A percentile compares a stretch with the other conserved stretches of the same genome.
phyloP scores from a whole-genome alignment of 2,888 invertebrate species.

The Amiota minor region DNA sequence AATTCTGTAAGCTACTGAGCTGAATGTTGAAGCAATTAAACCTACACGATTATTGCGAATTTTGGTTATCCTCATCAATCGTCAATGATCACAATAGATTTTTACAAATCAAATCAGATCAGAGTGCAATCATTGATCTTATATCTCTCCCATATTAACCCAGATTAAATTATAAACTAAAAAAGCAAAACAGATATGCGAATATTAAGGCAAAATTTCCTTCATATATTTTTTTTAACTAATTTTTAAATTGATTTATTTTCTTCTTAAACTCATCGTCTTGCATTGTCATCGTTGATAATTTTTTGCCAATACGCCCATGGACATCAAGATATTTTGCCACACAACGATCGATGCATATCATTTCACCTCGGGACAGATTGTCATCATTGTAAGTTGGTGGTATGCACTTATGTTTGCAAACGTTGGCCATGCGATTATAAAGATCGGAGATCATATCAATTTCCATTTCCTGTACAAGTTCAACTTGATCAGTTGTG shows the following conservation, averaged over 20 bases:
- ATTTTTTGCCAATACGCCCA: constrained; percentile 94
- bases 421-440: constrained; percentile 91
- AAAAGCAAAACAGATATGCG: no score
- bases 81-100: no score
- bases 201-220: constrained; percentile 30
- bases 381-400: constrained; percentile 93
- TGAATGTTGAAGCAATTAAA: no score
- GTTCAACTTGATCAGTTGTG: constrained; percentile 78
- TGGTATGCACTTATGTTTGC: constrained; percentile 96
- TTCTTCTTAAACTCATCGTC: constrained; percentile 82
- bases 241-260: not conserved
- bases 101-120: no score
- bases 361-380: constrained; percentile 95
- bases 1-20: no score
- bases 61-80: no score
- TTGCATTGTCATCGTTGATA: constrained; percentile 90
- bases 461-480: constrained; percentile 94
- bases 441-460: constrained; percentile 99
- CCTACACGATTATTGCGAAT: no score
- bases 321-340: constrained; percentile 98
- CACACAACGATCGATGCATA: constrained; percentile 97
- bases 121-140: no score
- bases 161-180: no score
- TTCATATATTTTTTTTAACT: constrained; percentile 33
- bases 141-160: no score